Evolutionary conservation across 2,888 invertebrate species (phyloP), one percentile per base, ranked within the genome.

Genomic region (Cataglyphis altisquamis): DNA sequence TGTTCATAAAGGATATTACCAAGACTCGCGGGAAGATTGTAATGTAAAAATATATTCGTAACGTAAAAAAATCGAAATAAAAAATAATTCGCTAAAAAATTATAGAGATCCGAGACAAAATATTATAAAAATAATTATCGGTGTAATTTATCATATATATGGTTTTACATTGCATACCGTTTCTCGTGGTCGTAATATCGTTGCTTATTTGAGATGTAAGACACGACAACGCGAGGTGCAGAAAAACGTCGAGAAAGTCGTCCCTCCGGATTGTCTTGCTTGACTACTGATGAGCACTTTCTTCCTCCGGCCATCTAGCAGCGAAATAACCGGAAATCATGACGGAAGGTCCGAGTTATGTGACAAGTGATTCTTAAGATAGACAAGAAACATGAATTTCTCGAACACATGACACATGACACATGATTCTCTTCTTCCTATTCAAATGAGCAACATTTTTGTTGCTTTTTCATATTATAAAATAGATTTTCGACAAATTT

Each of bases 271-370:
- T 64, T 21, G 82, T 82, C 57, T 78, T 75, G 83, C 87, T 87
- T 84, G 91, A 92, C 90, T 91, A 89, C 90, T 91, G 92, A 92
- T 91, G 91, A 92, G 91, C 75, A 87, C 86, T 90, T 90, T 88
- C 89, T 87, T 85, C 84, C 81, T 78, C 52, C 8, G 82, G 57
- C 63, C 80, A 83, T 87, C 72, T 82, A 86, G 85, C 87, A 83
- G 84, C 81, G 72, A 87, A 89, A 88, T 90, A 88, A 85, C 91
- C 91, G 92, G 92, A 92, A 90, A 88, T 89, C 83, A 73, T 75
- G 82, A 62, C 66, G 74, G 74, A 78, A 78, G 55, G 72, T 74
- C 48, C 32, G 83, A 74, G 45, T 75, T 29, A 62, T 77, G 72
- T 52, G 57, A 72, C 63, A 63, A 52, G 63, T 74, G 68, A 55